A percentile compares a stretch with the other conserved stretches of the same genome.
phyloP scores from a whole-genome alignment of 2,888 invertebrate species.

The Cremastinae sp. region DNA sequence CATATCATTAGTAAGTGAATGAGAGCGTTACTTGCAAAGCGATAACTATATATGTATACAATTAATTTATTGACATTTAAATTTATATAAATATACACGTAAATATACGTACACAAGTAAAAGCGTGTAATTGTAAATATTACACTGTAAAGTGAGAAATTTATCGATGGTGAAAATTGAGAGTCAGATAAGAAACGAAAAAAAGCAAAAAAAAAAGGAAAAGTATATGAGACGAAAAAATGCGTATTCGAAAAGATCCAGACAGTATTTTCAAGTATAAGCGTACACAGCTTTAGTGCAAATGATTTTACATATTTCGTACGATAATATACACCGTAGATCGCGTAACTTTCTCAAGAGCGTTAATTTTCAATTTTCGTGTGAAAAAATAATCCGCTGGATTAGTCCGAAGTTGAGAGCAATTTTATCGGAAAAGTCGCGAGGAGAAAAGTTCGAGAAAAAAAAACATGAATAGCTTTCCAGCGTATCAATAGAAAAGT shows the following conservation, averaged over 20 bases:
- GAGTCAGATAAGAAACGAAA: conserved; percentile 9
- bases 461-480: no score
- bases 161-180: conserved; percentile 53
- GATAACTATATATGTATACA: conserved; percentile 45
- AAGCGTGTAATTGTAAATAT: conserved; percentile 19
- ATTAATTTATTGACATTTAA: conserved; percentile 74
- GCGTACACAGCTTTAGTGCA: conserved; percentile 28
- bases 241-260: conserved; percentile 63
- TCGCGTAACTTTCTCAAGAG: conserved; percentile 41
- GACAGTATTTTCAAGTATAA: conserved; percentile 74
- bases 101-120: conserved; percentile 46
- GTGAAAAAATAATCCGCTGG: conserved; percentile 29
- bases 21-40: conserved; percentile 48
- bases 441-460: conserved; percentile 58
- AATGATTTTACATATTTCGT: conserved; percentile 38
- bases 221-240: conserved; percentile 4
- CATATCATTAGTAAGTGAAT: conserved; percentile 73
- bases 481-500: no score
- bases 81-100: conserved; percentile 50
- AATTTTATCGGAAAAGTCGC: conserved; percentile 16
- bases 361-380: conserved; percentile 45
- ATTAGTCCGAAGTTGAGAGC: not conserved
- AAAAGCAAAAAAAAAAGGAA: conserved; percentile 5
- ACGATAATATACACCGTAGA: conserved; percentile 53
- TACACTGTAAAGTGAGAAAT: conserved; percentile 40